Evolutionary conservation across 2,888 invertebrate genomes (phyloP).

Genomic region (Lysandra coridon): DNA sequence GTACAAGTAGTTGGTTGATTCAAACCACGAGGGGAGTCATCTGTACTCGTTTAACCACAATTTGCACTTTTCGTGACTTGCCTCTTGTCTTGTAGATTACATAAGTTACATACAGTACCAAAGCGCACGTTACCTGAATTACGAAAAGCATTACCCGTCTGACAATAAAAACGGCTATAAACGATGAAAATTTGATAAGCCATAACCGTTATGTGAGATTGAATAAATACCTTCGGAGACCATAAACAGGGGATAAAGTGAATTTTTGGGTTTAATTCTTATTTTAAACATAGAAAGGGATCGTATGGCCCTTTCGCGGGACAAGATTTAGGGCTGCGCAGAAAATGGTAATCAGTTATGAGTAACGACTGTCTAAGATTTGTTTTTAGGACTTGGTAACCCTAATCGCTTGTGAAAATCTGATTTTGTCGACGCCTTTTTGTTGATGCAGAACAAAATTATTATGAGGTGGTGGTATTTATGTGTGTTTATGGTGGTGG

Average conservation of each 20-base stretch:
- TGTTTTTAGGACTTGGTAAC: constrained; percentile 34
- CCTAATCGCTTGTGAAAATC: background rate
- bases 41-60: too few species aligned
- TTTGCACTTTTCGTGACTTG: background rate
- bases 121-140: background rate
- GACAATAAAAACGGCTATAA: constrained; percentile 20
- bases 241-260: constrained; percentile 67
- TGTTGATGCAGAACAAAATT: too few species aligned
- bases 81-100: background rate
- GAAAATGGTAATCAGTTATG: constrained; percentile 21
- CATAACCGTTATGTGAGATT: constrained; percentile 67
- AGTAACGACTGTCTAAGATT: constrained; percentile 13
- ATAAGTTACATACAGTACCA: background rate
- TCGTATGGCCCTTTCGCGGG: constrained; percentile 72
- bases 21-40: too few species aligned
- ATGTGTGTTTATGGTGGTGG: too few species aligned
- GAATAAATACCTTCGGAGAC: constrained; percentile 62
- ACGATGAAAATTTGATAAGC: constrained; percentile 53
- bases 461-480: too few species aligned
- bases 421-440: too few species aligned
- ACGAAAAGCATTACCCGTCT: background rate
- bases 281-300: constrained; percentile 80
- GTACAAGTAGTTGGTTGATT: too few species aligned
- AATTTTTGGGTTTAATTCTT: constrained; percentile 75
- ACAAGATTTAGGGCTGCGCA: constrained; percentile 64